Conservation (phyloP, 64 coral and sea anemone genomes). For the Acropora tenuis region DNA sequence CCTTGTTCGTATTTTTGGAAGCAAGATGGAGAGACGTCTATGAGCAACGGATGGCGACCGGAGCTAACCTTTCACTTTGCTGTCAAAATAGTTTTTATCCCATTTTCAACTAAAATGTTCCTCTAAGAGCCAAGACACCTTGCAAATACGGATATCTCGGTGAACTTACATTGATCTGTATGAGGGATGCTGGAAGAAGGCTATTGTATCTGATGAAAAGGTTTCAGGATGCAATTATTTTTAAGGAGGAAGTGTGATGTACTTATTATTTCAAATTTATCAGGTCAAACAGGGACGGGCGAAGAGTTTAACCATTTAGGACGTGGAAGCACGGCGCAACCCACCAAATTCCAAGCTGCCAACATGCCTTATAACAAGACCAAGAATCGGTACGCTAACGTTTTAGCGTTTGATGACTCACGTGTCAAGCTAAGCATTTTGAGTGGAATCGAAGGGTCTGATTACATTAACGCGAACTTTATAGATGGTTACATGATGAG, state of each 20-base stretch:
- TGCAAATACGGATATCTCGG: no score
- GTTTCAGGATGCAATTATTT: neutral
- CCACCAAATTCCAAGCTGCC: constrained; percentile 63
- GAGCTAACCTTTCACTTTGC: no score
- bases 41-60: no score
- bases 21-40: no score
- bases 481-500: constrained; percentile 63
- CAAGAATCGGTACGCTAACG: constrained; percentile 94
- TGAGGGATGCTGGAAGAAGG: no score
- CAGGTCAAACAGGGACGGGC: constrained; percentile 73
- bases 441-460: constrained; percentile 74
- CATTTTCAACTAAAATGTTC: no score
- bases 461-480: constrained; percentile 89
- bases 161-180: no score
- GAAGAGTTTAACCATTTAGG: constrained; percentile 71
- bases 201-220: no score
- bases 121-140: no score
- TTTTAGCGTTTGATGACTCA: constrained; percentile 82
- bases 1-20: no score
- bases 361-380: constrained; percentile 76
- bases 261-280: neutral
- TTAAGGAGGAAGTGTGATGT: neutral
- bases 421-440: constrained; percentile 57
- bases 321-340: constrained; percentile 27
- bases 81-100: no score